Percentiles rank a stretch among this genome's conserved stretches.
Conservation (phyloP, 1,140 invertebrate species). For the Lamellibrachia luymesi region DNA sequence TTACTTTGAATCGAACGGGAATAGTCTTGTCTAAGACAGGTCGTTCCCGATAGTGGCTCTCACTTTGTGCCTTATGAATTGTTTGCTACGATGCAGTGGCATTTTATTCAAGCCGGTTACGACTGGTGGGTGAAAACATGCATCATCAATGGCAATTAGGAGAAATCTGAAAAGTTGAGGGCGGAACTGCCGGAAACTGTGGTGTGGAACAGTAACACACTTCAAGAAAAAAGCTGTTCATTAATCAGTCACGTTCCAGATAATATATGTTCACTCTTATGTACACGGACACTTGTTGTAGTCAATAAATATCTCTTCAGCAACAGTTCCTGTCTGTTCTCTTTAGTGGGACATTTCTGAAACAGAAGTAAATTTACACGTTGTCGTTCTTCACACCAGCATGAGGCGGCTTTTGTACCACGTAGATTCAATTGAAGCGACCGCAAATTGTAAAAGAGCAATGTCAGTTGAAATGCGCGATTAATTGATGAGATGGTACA, state of each 20-base stretch:
- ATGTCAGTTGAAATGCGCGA: neutral
- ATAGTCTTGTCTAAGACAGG: too few species aligned
- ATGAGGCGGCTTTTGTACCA: neutral
- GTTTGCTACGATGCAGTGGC: too few species aligned
- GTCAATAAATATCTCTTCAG: neutral
- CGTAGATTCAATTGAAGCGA: neutral
- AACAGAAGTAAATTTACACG: neutral
- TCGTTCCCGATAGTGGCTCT: too few species aligned
- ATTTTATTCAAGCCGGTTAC: too few species aligned
- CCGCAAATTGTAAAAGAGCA: neutral
- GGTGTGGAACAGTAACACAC: neutral
- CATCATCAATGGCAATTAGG: neutral
- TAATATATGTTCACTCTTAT: neutral
- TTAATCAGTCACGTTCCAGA: neutral
- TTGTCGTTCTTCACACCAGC: neutral
- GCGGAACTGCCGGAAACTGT: neutral
- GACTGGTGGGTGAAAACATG: neutral
- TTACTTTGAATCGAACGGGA: too few species aligned
- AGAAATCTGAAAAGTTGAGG: neutral
- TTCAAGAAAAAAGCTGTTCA: neutral
- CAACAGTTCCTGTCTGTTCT: neutral
- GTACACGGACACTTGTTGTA: neutral
- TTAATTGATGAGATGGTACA: neutral
- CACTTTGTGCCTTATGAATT: too few species aligned
- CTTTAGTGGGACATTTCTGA: neutral